Evolutionary conservation across 2,113 vertebrate genomes (phyloP).

Genomic region (Triplophysa dalaica): DNA sequence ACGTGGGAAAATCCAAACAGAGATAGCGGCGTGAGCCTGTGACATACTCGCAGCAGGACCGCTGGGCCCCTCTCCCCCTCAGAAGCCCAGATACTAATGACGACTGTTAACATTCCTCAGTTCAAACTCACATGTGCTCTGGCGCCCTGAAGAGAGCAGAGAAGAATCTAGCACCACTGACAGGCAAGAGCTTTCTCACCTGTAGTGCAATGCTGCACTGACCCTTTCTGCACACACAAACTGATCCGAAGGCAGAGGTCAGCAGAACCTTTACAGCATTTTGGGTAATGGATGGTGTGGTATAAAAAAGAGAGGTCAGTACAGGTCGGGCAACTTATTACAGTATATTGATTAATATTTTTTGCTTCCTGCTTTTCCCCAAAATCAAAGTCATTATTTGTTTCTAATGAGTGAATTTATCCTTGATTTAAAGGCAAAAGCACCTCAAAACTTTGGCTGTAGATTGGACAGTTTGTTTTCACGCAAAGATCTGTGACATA

Average conservation of each 20-base stretch:
- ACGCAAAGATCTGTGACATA: not conserved
- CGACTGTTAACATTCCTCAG: slow-evolving; percentile 48
- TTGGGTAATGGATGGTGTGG: not conserved
- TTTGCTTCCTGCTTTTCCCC: not conserved
- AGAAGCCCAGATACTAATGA: slow-evolving; percentile 49
- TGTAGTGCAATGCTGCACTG: slow-evolving; percentile 18
- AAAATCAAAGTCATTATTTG: too few relatives aligned
- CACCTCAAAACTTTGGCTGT: too few relatives aligned
- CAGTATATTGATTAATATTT: not conserved
- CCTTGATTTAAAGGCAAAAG: too few relatives aligned
- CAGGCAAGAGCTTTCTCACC: slow-evolving; percentile 14
- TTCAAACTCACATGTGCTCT: slow-evolving; percentile 23
- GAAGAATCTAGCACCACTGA: slow-evolving; percentile 27
- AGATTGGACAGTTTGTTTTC: not conserved
- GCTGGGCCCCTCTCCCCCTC: slow-evolving; percentile 38
- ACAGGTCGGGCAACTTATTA: not conserved
- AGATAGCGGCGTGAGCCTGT: slow-evolving; percentile 50
- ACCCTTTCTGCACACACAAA: not conserved
- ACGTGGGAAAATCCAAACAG: slow-evolving; percentile 56
- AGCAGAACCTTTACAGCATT: not conserved
- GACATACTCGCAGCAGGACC: slow-evolving; percentile 43
- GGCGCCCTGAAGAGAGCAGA: slow-evolving; percentile 39
- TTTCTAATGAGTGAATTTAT: too few relatives aligned
- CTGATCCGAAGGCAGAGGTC: slow-evolving; percentile 10
- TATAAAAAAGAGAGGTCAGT: not conserved